A percentile compares a stretch with the other conserved stretches of the same genome.
phyloP scores from a whole-genome alignment of 2,113 vertebrate species.

The Sturnus vulgaris region DNA sequence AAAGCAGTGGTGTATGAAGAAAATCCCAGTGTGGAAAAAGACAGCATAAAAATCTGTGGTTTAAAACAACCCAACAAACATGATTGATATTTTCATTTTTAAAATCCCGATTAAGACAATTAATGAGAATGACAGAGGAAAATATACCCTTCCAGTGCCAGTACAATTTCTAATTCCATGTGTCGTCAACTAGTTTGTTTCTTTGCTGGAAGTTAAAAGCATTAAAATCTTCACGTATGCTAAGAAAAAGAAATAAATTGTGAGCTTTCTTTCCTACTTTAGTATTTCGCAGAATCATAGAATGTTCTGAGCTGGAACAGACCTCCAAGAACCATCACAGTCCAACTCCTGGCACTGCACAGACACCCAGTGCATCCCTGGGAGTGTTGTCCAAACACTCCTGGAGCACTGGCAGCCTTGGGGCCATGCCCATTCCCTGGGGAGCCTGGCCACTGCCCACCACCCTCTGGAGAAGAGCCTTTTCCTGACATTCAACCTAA shows the following conservation, averaged over 20 bases:
- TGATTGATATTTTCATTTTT: background rate
- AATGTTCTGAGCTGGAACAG: background rate
- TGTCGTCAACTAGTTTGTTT: background rate
- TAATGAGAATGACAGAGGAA: background rate
- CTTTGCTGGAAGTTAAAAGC: background rate
- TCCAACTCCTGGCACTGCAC: fast-evolving
- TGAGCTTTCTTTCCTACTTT: background rate
- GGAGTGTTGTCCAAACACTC: fast-evolving
- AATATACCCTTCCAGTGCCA: background rate
- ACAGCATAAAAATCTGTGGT: background rate
- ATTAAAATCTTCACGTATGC: background rate
- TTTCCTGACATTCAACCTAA: fast-evolving
- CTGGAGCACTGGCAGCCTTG: background rate
- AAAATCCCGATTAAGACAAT: background rate
- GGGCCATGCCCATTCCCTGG: background rate
- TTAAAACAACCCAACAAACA: background rate
- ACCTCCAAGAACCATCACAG: background rate
- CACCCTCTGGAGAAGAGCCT: background rate
- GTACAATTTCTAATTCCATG: background rate
- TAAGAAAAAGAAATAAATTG: background rate
- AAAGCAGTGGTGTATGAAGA: background rate
- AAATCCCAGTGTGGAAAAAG: background rate
- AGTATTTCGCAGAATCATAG: background rate
- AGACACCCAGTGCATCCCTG: background rate
- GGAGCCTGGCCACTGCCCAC: background rate